Conservation (phyloP, 2,888 invertebrate genomes). For the Hemicrepidius hirtus region DNA sequence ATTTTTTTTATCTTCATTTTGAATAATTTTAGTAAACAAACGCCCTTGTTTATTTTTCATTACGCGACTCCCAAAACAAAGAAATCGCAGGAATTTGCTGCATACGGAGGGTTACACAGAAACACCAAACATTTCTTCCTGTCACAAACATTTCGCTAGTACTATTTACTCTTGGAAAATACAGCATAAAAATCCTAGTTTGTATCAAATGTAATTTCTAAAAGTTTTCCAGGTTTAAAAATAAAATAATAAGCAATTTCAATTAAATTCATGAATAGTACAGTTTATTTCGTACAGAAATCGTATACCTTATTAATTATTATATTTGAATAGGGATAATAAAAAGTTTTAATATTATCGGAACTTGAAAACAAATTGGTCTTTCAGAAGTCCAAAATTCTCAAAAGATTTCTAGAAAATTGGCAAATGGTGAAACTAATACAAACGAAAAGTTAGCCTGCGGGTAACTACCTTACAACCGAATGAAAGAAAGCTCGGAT, state of each 20-base stretch:
- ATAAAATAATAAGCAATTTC: too few species aligned
- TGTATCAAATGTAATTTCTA: too few species aligned
- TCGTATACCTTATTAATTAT: too few species aligned
- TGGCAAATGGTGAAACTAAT: background rate
- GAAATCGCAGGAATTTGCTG: constrained; percentile 5
- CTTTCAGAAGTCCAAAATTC: too few species aligned
- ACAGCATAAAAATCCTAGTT: background rate
- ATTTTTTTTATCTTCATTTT: background rate
- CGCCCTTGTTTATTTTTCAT: background rate
- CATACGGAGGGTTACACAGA: background rate
- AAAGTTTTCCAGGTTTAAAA: too few species aligned
- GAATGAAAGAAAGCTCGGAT: background rate
- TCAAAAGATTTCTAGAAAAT: too few species aligned
- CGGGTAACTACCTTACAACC: background rate
- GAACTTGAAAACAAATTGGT: too few species aligned
- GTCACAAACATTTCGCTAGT: background rate
- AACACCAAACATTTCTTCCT: background rate
- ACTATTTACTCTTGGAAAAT: background rate
- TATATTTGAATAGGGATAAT: too few species aligned
- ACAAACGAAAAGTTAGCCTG: background rate
- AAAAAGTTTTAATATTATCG: too few species aligned
- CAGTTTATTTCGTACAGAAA: too few species aligned
- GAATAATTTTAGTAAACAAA: constrained; percentile 10
- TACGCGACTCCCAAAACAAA: background rate
- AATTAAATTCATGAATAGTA: too few species aligned